These are phyloP conservation scores for Danio albolineatus DNA, from an alignment of 2,797 vertebrate genomes.

Conservation along the genomic window DNA sequence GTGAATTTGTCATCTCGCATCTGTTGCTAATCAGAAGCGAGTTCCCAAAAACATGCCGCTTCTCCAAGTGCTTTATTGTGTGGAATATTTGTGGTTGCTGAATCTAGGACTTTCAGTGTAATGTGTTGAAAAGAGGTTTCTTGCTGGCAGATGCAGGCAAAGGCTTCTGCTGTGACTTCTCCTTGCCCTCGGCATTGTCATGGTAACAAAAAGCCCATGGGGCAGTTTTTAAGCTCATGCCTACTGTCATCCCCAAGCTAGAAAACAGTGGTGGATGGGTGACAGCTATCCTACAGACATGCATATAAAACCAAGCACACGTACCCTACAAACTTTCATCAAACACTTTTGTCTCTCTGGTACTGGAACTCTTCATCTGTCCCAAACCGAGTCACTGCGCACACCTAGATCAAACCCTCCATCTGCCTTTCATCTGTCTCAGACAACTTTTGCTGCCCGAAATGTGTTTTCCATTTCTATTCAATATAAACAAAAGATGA, in stretches of 20 bases:
- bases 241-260: conserved; percentile 65
- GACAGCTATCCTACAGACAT: conserved; percentile 64
- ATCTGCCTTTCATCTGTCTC: conserved; percentile 46
- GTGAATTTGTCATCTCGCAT: conserved; percentile 57
- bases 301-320: conserved; percentile 53
- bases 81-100: conserved; percentile 70
- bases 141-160: conserved; percentile 57
- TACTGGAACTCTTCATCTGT: conserved; percentile 22
- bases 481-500: conserved; percentile 32
- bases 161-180: conserved; percentile 64
- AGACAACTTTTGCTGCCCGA: conserved; percentile 19
- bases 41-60: conserved; percentile 56
- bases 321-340: conserved; percentile 25
- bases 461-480: conserved; percentile 50
- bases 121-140: conserved; percentile 49
- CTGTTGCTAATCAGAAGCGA: conserved; percentile 63
- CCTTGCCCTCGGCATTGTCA: conserved; percentile 72
- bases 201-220: conserved; percentile 70
- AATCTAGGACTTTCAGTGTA: conserved; percentile 46
- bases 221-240: conserved; percentile 61
- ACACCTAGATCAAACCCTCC: conserved; percentile 41
- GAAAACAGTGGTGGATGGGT: conserved; percentile 43
- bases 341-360: conserved; percentile 27
- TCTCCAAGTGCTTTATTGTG: conserved; percentile 62
- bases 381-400: conserved; percentile 18